Conservation (phyloP, 2,113 vertebrate genomes). For the Myiozetetes cayanensis region DNA sequence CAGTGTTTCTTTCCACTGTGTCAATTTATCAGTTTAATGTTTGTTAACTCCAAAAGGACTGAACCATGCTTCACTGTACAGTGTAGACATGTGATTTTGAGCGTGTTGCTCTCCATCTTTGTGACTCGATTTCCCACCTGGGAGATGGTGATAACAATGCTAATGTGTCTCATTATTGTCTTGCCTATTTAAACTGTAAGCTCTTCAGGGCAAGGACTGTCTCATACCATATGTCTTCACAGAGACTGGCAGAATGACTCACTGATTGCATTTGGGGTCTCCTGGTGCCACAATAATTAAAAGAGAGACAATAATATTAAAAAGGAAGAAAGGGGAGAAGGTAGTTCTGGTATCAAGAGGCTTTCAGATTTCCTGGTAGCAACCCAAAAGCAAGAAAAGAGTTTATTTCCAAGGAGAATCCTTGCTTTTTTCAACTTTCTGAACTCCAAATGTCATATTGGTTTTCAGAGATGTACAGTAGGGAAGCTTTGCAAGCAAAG, state of each 20-base stretch:
- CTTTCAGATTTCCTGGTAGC: conserved; percentile 19
- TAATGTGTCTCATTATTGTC: conserved; percentile 59
- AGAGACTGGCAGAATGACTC: conserved; percentile 52
- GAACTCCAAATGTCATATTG: neutral
- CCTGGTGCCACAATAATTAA: conserved; percentile 64
- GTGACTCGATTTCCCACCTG: conserved; percentile 46
- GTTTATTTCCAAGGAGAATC: conserved; percentile 1
- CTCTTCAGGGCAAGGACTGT: conserved; percentile 58
- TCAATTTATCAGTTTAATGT: neutral
- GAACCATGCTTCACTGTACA: neutral
- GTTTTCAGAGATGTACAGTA: neutral
- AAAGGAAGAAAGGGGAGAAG: conserved; percentile 36
- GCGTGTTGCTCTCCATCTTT: conserved; percentile 35
- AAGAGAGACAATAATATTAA: conserved; percentile 59
- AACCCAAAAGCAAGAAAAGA: conserved; percentile 6
- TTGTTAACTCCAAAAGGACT: conserved; percentile 2
- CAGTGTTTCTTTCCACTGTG: neutral
- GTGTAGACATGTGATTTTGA: conserved; percentile 20
- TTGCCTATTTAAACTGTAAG: conserved; percentile 63
- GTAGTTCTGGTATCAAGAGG: conserved; percentile 31
- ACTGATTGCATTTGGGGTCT: conserved; percentile 62
- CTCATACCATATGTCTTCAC: conserved; percentile 62
- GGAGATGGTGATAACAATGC: conserved; percentile 49
- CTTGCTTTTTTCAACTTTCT: conserved; percentile 16
- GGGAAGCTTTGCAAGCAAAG: neutral